A percentile compares a stretch with the other conserved stretches of the same genome.
phyloP scores from a whole-genome alignment of 2,888 invertebrate species.

The Listrodromus nycthemerus region DNA sequence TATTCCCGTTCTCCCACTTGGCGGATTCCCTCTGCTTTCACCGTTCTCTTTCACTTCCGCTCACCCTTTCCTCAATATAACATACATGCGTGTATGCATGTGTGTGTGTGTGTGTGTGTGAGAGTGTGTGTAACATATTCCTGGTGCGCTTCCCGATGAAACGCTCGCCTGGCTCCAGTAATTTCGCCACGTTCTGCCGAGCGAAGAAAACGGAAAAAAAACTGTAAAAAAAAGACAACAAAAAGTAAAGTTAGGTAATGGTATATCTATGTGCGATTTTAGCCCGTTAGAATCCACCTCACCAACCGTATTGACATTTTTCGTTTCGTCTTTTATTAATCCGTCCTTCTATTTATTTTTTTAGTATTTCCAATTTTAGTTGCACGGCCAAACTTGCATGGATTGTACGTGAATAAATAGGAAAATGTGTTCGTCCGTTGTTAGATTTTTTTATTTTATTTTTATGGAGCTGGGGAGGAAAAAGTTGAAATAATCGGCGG shows the following conservation, averaged over 20 bases:
- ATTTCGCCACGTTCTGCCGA: constrained; percentile 35
- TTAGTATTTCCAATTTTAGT: background rate
- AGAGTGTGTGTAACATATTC: constrained; percentile 6
- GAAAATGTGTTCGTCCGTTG: background rate
- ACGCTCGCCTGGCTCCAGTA: constrained; percentile 41
- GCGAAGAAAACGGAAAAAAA: constrained; percentile 10
- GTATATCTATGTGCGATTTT: constrained; percentile 17
- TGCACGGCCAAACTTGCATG: background rate
- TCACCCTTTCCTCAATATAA: constrained; percentile 21
- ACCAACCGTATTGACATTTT: constrained; percentile 1
- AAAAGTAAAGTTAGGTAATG: constrained; percentile 18
- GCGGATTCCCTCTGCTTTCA: constrained; percentile 25
- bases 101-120: background rate
- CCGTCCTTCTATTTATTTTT: constrained; percentile 13
- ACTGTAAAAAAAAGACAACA: background rate
- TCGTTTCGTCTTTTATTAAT: constrained; percentile 24
- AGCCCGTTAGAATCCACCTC: background rate
- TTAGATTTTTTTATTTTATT: background rate
- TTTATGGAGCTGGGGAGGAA: constrained; percentile 31
- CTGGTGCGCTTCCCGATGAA: constrained; percentile 26
- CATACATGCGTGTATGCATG: background rate
- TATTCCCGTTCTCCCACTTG: background rate
- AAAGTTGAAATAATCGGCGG: constrained; percentile 52
- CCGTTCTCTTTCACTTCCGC: constrained; percentile 30
- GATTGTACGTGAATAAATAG: background rate